These are phyloP conservation scores for Phocoena phocoena DNA, from an alignment of 2,113 vertebrate genomes.

Conservation along the genomic window DNA sequence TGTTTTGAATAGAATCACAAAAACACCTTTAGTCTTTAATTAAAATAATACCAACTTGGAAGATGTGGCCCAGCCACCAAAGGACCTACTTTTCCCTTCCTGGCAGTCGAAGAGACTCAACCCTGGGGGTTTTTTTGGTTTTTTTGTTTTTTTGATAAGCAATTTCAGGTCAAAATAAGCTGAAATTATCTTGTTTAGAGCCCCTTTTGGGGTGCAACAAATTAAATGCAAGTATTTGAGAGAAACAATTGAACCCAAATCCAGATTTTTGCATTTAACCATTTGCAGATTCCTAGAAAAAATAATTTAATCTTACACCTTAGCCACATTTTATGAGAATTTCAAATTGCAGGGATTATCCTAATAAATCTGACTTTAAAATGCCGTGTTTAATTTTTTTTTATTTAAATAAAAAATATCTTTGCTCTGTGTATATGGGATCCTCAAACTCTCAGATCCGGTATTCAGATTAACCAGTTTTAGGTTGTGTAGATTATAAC, in stretches of 20 bases:
- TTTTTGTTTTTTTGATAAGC: not conserved
- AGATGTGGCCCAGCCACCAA: conserved; percentile 26
- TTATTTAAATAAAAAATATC: conserved; percentile 25
- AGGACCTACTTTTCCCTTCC: conserved; percentile 41
- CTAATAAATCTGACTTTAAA: conserved; percentile 46
- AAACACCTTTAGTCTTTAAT: conserved; percentile 62
- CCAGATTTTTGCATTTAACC: conserved; percentile 16
- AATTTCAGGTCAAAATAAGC: conserved; percentile 25
- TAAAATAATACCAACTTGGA: conserved; percentile 65
- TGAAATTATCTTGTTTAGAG: not conserved
- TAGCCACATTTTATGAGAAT: conserved; percentile 26
- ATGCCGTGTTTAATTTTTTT: not conserved
- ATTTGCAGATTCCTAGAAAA: conserved; percentile 27
- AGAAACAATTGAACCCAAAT: conserved; percentile 31
- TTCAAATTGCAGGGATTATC: conserved; percentile 26
- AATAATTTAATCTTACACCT: conserved; percentile 56
- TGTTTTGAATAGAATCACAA: conserved; percentile 59
- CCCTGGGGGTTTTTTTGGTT: not conserved
- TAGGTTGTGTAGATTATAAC: not conserved
- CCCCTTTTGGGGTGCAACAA: not conserved
- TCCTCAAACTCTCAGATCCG: not conserved
- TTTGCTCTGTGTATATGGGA: not conserved
- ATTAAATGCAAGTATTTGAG: not conserved
- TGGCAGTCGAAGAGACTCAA: not conserved
- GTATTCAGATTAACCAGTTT: conserved; percentile 10